Conservation (phyloP, 2,797 vertebrate species). For the Babyrousa celebensis region DNA sequence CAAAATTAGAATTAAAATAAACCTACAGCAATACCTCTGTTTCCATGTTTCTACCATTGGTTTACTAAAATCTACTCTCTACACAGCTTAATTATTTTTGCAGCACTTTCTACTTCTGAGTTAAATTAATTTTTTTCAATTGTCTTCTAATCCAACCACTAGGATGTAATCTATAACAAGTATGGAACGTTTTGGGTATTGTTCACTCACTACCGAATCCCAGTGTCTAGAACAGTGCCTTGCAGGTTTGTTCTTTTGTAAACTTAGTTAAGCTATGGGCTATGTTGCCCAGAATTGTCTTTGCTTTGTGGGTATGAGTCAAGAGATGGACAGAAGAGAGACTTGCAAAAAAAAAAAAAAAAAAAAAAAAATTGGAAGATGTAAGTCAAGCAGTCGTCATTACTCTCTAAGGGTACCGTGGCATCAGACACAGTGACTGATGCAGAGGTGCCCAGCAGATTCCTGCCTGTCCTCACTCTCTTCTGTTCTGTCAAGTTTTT, state of each 20-base stretch:
- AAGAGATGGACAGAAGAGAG: background rate
- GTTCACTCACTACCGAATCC: background rate
- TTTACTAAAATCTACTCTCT: background rate
- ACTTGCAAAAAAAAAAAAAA: background rate
- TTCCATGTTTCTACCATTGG: background rate
- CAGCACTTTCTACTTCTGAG: background rate
- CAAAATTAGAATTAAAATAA: background rate
- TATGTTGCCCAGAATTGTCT: background rate
- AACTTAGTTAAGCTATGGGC: background rate
- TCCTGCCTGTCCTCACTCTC: background rate
- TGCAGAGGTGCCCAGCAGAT: background rate
- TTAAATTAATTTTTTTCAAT: background rate
- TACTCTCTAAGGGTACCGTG: background rate
- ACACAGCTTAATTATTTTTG: background rate
- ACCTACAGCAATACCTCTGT: background rate
- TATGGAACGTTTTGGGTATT: background rate
- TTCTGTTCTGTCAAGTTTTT: conserved; percentile 13
- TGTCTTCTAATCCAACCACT: conserved; percentile 7
- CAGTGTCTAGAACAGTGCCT: background rate
- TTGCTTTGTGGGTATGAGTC: background rate
- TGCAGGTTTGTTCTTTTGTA: background rate
- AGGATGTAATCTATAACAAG: background rate
- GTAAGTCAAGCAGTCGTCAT: background rate
- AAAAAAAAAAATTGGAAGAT: background rate
- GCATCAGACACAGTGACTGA: background rate